Conservation (phyloP, 2,888 invertebrate genomes). For the Trichopoda pennipes region DNA sequence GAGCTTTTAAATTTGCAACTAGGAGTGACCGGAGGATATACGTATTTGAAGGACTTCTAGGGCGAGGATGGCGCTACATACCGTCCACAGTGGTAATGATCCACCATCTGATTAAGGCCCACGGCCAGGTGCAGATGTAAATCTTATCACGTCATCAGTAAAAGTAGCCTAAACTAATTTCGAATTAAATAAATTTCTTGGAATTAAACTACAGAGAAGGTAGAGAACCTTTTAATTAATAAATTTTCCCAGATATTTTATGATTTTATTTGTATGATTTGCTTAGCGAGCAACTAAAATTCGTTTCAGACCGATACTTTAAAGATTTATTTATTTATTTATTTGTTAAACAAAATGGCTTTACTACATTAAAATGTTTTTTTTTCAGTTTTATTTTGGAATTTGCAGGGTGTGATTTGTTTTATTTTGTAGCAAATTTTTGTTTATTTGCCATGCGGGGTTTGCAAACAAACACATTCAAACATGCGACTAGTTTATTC, state of each 20-base stretch:
- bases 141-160: too few relatives aligned
- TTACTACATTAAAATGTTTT: conserved; percentile 15
- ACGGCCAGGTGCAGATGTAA: too few relatives aligned
- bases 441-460: conserved; percentile 23
- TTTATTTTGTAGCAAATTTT: conserved; percentile 12
- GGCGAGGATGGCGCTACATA: too few relatives aligned
- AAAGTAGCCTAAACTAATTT: too few relatives aligned
- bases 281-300: neutral
- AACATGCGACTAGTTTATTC: neutral
- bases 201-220: too few relatives aligned
- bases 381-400: neutral
- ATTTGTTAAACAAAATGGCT: conserved; percentile 1
- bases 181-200: too few relatives aligned
- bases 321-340: conserved; percentile 1
- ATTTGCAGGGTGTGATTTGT: conserved; percentile 36
- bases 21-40: too few relatives aligned
- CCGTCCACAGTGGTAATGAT: too few relatives aligned
- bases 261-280: neutral
- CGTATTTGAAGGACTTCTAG: too few relatives aligned
- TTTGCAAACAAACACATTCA: neutral
- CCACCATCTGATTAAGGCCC: too few relatives aligned
- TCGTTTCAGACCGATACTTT: neutral
- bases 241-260: neutral
- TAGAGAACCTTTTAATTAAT: too few relatives aligned
- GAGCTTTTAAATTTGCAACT: too few relatives aligned